Evolutionary conservation across 2,888 invertebrate genomes (phyloP).

Genomic region (Sialis fuliginosa): DNA sequence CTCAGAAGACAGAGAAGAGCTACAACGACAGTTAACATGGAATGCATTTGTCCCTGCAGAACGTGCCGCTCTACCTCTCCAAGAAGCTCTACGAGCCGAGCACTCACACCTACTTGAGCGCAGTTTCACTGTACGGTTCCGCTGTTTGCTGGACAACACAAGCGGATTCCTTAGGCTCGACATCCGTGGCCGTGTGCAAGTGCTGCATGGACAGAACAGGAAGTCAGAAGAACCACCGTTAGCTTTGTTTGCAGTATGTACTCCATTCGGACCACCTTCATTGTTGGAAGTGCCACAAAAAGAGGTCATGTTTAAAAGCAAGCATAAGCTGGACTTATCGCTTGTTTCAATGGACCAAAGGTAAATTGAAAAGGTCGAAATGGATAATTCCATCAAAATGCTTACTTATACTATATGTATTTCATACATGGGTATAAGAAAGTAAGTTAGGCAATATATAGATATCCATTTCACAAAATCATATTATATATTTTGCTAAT

Average conservation of each 20-base stretch:
- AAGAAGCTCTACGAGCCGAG: slow-evolving; percentile 78
- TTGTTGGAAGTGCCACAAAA: slow-evolving; percentile 93
- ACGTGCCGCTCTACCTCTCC: slow-evolving; percentile 58
- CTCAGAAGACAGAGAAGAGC: slow-evolving; percentile 95
- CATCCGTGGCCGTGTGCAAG: slow-evolving; percentile 90
- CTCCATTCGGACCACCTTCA: slow-evolving; percentile 96
- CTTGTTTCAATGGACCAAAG: slow-evolving; percentile 95
- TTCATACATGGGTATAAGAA: too few relatives aligned
- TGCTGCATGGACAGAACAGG: slow-evolving; percentile 90
- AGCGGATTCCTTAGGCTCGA: slow-evolving; percentile 98
- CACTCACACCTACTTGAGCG: slow-evolving; percentile 81
- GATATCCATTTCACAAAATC: too few relatives aligned
- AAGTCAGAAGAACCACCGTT: slow-evolving; percentile 87
- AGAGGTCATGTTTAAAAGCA: slow-evolving; percentile 99
- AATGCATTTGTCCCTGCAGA: slow-evolving; percentile 79
- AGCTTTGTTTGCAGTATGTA: slow-evolving; percentile 93
- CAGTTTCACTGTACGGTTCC: slow-evolving; percentile 95
- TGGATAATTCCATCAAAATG: too few relatives aligned
- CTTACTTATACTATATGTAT: too few relatives aligned
- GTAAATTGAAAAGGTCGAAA: slow-evolving; percentile 22
- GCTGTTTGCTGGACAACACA: slow-evolving; percentile 97
- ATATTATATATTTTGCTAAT: too few relatives aligned
- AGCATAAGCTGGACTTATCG: slow-evolving; percentile 93
- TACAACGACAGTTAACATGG: slow-evolving; percentile 89
- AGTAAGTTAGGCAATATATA: too few relatives aligned